These are phyloP conservation scores for Andrena minutula DNA, from an alignment of 2,888 invertebrate species.

Conservation along the genomic window DNA sequence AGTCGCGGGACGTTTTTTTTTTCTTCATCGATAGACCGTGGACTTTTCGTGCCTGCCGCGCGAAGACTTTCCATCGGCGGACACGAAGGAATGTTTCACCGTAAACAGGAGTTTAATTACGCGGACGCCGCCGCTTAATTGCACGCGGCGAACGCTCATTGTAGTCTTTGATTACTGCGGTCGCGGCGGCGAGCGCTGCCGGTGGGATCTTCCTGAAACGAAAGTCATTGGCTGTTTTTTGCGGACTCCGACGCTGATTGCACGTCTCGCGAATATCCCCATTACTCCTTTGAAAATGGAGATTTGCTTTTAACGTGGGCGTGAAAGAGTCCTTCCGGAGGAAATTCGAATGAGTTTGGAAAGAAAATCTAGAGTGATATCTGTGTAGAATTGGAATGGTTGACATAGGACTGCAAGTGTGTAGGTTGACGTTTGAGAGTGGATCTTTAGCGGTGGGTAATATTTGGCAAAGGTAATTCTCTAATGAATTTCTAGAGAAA, in stretches of 20 bases:
- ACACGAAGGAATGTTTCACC: conserved; percentile 35
- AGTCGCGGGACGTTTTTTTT: neutral
- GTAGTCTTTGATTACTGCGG: conserved; percentile 59
- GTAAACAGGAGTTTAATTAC: conserved; percentile 57
- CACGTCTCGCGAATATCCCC: neutral
- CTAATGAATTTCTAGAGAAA: no score
- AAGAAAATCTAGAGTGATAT: no score
- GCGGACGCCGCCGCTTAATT: conserved; percentile 52
- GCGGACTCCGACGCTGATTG: neutral
- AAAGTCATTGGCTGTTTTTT: conserved; percentile 25
- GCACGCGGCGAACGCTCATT: conserved; percentile 42
- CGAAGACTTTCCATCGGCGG: conserved; percentile 30
- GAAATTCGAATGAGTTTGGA: no score
- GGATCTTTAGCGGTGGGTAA: no score
- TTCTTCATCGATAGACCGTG: neutral
- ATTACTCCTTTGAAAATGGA: neutral
- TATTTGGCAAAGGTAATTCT: no score
- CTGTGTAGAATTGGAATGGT: no score
- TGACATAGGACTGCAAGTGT: no score
- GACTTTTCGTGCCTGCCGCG: neutral
- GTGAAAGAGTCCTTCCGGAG: no score
- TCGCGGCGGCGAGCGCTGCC: conserved; percentile 16
- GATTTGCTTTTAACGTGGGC: no score
- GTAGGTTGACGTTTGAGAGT: no score
- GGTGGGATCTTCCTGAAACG: conserved; percentile 34